phyloP scores from a whole-genome alignment of 2,888 invertebrate genomes.

The Hypomecis atomaria region DNA sequence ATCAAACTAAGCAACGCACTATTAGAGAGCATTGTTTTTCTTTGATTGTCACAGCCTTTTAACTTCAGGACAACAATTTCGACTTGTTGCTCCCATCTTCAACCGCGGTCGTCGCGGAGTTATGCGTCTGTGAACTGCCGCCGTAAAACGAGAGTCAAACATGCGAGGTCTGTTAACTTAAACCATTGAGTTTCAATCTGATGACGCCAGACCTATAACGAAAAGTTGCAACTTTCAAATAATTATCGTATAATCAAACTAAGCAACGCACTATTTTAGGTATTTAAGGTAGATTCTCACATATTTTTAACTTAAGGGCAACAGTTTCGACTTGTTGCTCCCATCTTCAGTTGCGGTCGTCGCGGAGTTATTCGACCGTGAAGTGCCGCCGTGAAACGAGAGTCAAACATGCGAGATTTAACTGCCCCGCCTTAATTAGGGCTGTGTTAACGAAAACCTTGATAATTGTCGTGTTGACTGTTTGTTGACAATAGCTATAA shows the following conservation, averaged over 20 bases:
- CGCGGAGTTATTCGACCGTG: constrained; percentile 52
- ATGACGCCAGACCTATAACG: too few species aligned
- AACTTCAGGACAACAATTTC: constrained; percentile 18
- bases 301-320: background rate
- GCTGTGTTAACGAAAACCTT: constrained; percentile 39
- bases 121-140: constrained; percentile 51
- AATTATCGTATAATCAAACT: too few species aligned
- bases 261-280: too few species aligned
- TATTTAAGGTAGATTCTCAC: too few species aligned
- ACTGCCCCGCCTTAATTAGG: constrained; percentile 67
- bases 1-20: too few species aligned
- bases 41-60: too few species aligned
- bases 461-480: constrained; percentile 42
- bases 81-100: constrained; percentile 62
- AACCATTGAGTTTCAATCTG: too few species aligned
- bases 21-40: too few species aligned
- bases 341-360: constrained; percentile 47
- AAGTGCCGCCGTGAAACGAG: constrained; percentile 60
- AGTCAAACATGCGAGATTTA: constrained; percentile 68
- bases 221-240: too few species aligned
- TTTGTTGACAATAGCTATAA: constrained; percentile 24
- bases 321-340: constrained; percentile 58
- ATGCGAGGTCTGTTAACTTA: constrained; percentile 73
- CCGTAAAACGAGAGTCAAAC: constrained; percentile 63
- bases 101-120: constrained; percentile 43